These are phyloP conservation scores for Corythaixoides concolor DNA, from an alignment of 2,113 vertebrate species.

Conservation along the genomic window DNA sequence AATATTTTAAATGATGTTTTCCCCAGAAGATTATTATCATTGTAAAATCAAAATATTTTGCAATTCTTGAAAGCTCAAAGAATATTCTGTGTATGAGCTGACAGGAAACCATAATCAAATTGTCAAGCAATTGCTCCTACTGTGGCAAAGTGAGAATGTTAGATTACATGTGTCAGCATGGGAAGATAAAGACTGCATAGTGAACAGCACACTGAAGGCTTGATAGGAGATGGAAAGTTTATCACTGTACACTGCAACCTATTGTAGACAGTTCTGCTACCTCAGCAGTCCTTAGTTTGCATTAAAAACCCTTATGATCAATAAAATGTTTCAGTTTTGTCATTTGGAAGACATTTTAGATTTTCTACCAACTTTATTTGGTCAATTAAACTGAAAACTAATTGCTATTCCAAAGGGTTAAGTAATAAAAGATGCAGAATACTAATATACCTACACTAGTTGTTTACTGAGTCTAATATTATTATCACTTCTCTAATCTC, in stretches of 20 bases:
- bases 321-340: conserved; percentile 62
- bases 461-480: conserved; percentile 40
- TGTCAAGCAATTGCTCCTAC: conserved; percentile 74
- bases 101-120: conserved; percentile 78
- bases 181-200: conserved; percentile 66
- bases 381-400: conserved; percentile 57
- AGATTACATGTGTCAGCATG: conserved; percentile 76
- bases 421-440: conserved; percentile 25
- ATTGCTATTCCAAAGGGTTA: conserved; percentile 60
- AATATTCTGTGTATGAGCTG: conserved; percentile 67
- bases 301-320: conserved; percentile 64
- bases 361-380: conserved; percentile 10
- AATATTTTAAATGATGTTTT: conserved; percentile 66
- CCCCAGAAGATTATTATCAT: conserved; percentile 62
- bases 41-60: conserved; percentile 79
- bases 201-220: conserved; percentile 61
- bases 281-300: conserved; percentile 66
- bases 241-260: conserved; percentile 38
- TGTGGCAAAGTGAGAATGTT: conserved; percentile 75
- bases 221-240: conserved; percentile 55
- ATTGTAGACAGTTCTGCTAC: conserved; percentile 52
- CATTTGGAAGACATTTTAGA: conserved; percentile 30
- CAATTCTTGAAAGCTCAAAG: conserved; percentile 69
- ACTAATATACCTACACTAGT: background rate
- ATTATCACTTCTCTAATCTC: conserved; percentile 19